Evolutionary conservation across 2,797 vertebrate genomes (phyloP).

Genomic region (Pseudocheirus occidentalis): DNA sequence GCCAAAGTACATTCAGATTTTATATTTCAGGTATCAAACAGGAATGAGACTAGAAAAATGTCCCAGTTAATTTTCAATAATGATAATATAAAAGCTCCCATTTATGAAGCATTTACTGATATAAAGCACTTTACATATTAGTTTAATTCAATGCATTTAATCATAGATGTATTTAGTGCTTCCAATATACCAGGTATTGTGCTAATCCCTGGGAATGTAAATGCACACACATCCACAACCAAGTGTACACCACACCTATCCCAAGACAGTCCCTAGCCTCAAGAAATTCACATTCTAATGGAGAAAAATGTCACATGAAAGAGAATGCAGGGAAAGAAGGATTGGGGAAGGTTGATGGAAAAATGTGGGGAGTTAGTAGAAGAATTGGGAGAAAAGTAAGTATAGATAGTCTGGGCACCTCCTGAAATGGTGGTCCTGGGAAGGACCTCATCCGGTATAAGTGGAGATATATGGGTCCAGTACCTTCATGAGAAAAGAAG

Average conservation of each 20-base stretch:
- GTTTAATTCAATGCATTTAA: neutral
- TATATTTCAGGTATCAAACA: neutral
- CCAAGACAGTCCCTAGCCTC: neutral
- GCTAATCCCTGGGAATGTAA: neutral
- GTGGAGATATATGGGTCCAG: neutral
- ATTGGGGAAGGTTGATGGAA: neutral
- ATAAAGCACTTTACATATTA: neutral
- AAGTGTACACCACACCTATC: too few species aligned
- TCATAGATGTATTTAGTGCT: neutral
- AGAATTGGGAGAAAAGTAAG: neutral
- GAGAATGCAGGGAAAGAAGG: neutral
- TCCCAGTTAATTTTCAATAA: constrained; percentile 35
- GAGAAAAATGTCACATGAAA: neutral
- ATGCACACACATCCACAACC: neutral
- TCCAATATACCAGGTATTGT: neutral
- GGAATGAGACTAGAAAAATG: neutral
- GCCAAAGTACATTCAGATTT: neutral
- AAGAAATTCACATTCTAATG: neutral
- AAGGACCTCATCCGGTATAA: neutral
- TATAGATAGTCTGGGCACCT: neutral
- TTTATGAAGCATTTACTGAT: neutral
- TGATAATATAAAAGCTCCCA: neutral
- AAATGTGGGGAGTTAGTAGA: neutral
- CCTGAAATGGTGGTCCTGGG: neutral
- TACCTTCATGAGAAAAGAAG: neutral